Evolutionary conservation across 2,888 invertebrate genomes (phyloP).

Genomic region (Acanthosoma haemorrhoidale): DNA sequence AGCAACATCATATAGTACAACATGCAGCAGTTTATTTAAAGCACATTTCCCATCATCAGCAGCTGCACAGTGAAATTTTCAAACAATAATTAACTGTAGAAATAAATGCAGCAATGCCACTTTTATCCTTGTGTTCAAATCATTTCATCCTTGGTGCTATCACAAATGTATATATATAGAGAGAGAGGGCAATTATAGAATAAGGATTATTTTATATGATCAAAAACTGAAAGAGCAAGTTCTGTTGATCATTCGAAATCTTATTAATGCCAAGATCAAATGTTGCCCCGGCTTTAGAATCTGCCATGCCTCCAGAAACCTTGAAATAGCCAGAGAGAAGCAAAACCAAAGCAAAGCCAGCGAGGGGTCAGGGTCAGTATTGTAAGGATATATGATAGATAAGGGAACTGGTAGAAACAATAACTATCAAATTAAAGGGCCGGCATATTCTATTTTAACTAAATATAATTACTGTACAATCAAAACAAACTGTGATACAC

Average conservation of each 20-base stretch:
- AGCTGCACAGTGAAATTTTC: background rate
- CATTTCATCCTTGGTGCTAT: background rate
- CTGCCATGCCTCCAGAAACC: constrained; percentile 23
- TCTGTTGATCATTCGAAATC: background rate
- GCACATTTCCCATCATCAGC: background rate
- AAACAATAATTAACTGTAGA: background rate
- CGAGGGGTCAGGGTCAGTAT: background rate
- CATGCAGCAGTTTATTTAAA: constrained; percentile 2
- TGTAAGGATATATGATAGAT: too few species aligned
- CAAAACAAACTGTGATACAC: background rate
- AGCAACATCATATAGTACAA: background rate
- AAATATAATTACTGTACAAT: background rate
- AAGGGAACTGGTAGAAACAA: background rate
- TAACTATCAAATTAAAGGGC: background rate
- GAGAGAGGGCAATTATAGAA: background rate
- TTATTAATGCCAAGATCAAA: background rate
- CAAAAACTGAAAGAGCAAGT: background rate
- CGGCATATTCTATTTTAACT: background rate
- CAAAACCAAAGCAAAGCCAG: constrained; percentile 20
- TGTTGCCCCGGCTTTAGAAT: background rate
- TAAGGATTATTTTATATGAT: background rate
- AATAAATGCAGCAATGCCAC: background rate
- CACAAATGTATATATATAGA: too few species aligned
- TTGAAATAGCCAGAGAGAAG: constrained; percentile 15
- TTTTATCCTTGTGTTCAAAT: background rate